These are phyloP conservation scores for Thera britannica DNA, from an alignment of 2,888 invertebrate species.

Conservation along the genomic window DNA sequence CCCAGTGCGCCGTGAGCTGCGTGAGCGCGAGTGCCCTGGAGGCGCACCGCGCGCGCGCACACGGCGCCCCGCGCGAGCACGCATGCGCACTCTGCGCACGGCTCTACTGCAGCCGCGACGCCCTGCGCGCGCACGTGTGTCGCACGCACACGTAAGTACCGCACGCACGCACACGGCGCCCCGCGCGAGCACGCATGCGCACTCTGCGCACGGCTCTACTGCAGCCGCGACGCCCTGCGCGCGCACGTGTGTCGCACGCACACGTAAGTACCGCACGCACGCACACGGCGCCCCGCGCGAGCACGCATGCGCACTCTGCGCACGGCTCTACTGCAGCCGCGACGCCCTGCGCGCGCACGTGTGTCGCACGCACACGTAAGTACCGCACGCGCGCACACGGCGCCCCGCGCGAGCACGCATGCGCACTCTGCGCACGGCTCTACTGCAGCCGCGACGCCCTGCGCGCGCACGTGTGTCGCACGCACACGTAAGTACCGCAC, in stretches of 20 bases:
- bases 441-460: constrained; percentile 36
- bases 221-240: constrained; percentile 36
- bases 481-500: constrained; percentile 12
- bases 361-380: constrained; percentile 28
- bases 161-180: constrained; percentile 15
- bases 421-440: constrained; percentile 24
- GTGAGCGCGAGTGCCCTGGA: constrained; percentile 11
- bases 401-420: constrained; percentile 24
- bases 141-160: constrained; percentile 19
- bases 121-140: constrained; percentile 38
- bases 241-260: constrained; percentile 35
- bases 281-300: constrained; percentile 20
- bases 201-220: constrained; percentile 29
- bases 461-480: constrained; percentile 37
- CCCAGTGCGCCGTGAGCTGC: constrained; percentile 21
- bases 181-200: constrained; percentile 27
- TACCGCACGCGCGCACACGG: constrained; percentile 11
- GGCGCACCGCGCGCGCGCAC: constrained; percentile 14
- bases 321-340: constrained; percentile 26
- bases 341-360: constrained; percentile 39
- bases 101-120: constrained; percentile 32
- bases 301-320: constrained; percentile 32
- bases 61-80: constrained; percentile 23
- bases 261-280: background rate
- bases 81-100: constrained; percentile 31